Percentiles rank a stretch among this genome's conserved stretches.
phyloP scores from a whole-genome alignment of 2,888 invertebrate genomes.

The Bombyx huttoni region DNA sequence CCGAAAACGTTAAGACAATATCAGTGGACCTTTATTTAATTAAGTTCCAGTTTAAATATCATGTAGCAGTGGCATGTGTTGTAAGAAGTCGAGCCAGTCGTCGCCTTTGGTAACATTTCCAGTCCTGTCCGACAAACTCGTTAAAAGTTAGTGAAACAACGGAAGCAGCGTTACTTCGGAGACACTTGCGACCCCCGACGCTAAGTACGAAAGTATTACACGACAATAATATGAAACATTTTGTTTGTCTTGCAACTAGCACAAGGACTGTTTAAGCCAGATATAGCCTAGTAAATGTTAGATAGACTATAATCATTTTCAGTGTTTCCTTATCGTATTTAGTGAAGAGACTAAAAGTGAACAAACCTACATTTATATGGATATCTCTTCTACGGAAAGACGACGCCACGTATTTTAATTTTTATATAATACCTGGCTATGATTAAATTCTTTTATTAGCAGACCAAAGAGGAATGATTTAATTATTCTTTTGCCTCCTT shows the following conservation, averaged over 20 bases:
- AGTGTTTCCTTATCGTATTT: too few relatives aligned
- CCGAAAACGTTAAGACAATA: not conserved
- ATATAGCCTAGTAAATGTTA: not conserved
- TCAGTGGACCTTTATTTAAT: not conserved
- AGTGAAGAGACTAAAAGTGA: too few relatives aligned
- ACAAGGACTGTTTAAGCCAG: not conserved
- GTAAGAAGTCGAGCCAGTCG: slow-evolving; percentile 29
- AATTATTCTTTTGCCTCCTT: too few relatives aligned
- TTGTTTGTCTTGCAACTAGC: slow-evolving; percentile 9
- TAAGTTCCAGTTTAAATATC: not conserved
- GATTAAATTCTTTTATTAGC: too few relatives aligned
- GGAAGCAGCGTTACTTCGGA: slow-evolving; percentile 48
- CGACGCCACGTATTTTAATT: too few relatives aligned
- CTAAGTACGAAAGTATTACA: slow-evolving; percentile 65
- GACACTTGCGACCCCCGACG: slow-evolving; percentile 61
- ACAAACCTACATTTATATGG: too few relatives aligned
- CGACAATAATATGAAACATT: slow-evolving; percentile 25
- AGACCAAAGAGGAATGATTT: too few relatives aligned
- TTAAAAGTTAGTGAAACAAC: slow-evolving; percentile 68
- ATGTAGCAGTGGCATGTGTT: slow-evolving; percentile 21
- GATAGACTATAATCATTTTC: not conserved
- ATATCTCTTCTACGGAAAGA: too few relatives aligned
- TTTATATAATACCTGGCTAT: too few relatives aligned
- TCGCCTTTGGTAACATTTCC: slow-evolving; percentile 29
- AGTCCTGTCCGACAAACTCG: slow-evolving; percentile 67